A percentile compares a stretch with the other conserved stretches of the same genome.
Conservation (phyloP, 2,888 invertebrate genomes). For the Oconnorella tubifera region DNA sequence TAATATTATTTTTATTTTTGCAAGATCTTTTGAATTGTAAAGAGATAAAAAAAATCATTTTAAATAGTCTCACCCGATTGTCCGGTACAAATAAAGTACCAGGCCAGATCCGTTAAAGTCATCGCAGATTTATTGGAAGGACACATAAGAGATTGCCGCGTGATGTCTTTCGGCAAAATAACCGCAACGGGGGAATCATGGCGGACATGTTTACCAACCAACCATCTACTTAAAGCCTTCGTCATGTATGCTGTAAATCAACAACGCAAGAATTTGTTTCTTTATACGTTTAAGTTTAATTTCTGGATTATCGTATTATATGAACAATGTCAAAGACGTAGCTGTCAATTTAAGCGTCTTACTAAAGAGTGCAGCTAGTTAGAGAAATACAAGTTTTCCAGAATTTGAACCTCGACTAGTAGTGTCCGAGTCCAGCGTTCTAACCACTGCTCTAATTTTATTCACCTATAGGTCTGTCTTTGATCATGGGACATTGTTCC, state of each 20-base stretch:
- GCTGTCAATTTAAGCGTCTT: too few relatives aligned
- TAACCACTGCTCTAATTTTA: too few relatives aligned
- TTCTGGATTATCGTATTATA: too few relatives aligned
- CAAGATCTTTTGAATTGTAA: too few relatives aligned
- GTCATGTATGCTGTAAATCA: background rate
- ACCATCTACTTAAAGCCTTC: background rate
- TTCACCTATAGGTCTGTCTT: conserved; percentile 6
- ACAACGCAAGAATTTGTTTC: background rate
- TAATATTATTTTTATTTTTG: too few relatives aligned
- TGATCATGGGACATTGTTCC: conserved; percentile 7
- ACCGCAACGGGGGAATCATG: conserved; percentile 7
- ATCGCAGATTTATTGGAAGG: conserved; percentile 6
- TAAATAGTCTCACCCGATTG: conserved; percentile 8
- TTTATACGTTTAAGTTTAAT: too few relatives aligned
- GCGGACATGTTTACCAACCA: background rate
- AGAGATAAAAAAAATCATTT: too few relatives aligned
- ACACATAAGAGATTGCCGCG: conserved; percentile 5
- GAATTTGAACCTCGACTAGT: too few relatives aligned
- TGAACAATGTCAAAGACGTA: too few relatives aligned
- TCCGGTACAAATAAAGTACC: conserved; percentile 13
- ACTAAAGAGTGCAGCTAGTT: too few relatives aligned
- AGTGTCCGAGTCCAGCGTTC: too few relatives aligned
- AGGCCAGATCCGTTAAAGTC: conserved; percentile 2
- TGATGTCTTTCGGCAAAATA: conserved; percentile 11
- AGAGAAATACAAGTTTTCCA: too few relatives aligned